phyloP scores from a whole-genome alignment of 2,797 vertebrate species.

The Picus viridis region DNA sequence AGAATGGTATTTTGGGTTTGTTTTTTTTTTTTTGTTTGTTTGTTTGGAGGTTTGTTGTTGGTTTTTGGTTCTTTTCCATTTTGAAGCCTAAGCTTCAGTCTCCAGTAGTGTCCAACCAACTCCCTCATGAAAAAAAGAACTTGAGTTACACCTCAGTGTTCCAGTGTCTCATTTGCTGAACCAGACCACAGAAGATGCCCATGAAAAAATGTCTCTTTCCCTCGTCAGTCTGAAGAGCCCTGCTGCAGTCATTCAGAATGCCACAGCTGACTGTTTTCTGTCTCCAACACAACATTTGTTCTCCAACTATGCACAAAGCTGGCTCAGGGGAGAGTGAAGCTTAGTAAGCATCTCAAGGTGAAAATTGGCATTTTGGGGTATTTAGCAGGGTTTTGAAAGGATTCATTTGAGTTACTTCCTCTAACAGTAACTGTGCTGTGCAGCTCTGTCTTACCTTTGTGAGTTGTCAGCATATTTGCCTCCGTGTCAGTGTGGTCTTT shows the following conservation, averaged over 20 bases:
- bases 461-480: not conserved
- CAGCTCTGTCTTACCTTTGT: not conserved
- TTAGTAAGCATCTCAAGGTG: not conserved
- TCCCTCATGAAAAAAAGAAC: not conserved
- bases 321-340: not conserved
- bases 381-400: conserved; percentile 20
- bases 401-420: not conserved
- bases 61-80: not conserved
- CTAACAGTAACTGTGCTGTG: not conserved
- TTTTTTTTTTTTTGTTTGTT: too few species aligned
- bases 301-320: not conserved
- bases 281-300: not conserved
- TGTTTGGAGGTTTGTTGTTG: too few species aligned
- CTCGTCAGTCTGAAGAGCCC: not conserved
- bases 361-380: not conserved
- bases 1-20: not conserved
- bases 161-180: not conserved
- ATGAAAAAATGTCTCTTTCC: not conserved
- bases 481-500: not conserved
- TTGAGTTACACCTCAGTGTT: not conserved
- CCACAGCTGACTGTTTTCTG: not conserved
- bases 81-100: not conserved
- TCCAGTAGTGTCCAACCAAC: not conserved
- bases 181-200: not conserved
- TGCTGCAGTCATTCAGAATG: not conserved